Conservation (phyloP, 2,113 vertebrate species). For the Sceloporus tristichus region DNA sequence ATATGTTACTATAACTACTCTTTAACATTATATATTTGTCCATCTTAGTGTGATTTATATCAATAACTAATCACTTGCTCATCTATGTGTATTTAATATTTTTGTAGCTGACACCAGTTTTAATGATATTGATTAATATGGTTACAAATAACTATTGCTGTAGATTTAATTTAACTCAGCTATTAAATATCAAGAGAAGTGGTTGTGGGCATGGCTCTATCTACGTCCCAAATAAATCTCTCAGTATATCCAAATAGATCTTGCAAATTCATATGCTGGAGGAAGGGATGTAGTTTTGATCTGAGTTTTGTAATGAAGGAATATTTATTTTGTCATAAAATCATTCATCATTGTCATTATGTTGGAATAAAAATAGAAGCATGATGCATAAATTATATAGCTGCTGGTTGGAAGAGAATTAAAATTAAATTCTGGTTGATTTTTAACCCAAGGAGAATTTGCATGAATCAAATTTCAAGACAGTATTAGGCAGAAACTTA, state of each 20-base stretch:
- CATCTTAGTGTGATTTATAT: conserved; percentile 47
- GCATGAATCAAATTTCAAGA: conserved; percentile 71
- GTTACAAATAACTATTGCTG: conserved; percentile 62
- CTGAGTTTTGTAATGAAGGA: conserved; percentile 69
- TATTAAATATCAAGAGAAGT: conserved; percentile 71
- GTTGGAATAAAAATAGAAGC: conserved; percentile 76
- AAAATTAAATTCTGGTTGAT: conserved; percentile 79
- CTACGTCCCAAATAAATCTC: conserved; percentile 67
- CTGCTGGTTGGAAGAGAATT: conserved; percentile 68
- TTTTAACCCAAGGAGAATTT: conserved; percentile 72
- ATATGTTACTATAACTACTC: conserved; percentile 47
- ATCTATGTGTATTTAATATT: conserved; percentile 62
- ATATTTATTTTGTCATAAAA: conserved; percentile 80
- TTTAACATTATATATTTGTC: conserved; percentile 35
- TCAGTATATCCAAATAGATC: conserved; percentile 55
- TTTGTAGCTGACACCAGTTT: conserved; percentile 57
- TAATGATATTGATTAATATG: conserved; percentile 69
- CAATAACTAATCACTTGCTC: conserved; percentile 62
- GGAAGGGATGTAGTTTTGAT: conserved; percentile 69
- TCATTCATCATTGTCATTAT: conserved; percentile 80
- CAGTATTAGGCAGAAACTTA: conserved; percentile 45
- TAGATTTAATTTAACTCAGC: conserved; percentile 73
- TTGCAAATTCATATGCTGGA: conserved; percentile 51
- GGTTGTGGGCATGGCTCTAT: conserved; percentile 66
- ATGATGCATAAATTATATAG: conserved; percentile 72